Evolutionary conservation across 1,140 invertebrate genomes (phyloP).

Genomic region (Oppia nitens): DNA sequence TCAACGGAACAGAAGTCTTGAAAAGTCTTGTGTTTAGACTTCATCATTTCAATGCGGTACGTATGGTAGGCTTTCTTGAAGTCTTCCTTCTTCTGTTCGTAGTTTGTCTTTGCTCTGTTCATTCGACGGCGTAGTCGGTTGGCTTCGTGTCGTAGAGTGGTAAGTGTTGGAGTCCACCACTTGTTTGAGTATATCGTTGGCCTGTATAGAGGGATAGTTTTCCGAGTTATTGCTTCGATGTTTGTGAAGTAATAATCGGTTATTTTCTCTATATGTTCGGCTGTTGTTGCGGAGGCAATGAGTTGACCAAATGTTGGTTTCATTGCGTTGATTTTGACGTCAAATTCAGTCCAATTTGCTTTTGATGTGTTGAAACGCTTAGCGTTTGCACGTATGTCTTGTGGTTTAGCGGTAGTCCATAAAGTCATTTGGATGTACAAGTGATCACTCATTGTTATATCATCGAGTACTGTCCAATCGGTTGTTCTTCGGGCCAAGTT

Average conservation of each 20-base stretch:
- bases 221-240: not conserved
- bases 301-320: not conserved
- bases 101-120: not conserved
- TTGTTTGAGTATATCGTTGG: not conserved
- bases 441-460: not conserved
- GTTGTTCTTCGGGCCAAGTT: not conserved
- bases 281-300: not conserved
- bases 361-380: not conserved
- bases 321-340: not conserved
- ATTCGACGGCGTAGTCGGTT: not conserved
- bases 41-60: not conserved
- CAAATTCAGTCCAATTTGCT: not conserved
- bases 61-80: not conserved
- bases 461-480: not conserved
- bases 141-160: not conserved
- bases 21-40: not conserved
- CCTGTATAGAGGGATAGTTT: not conserved
- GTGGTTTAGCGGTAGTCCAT: not conserved
- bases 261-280: not conserved
- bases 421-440: not conserved
- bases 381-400: not conserved
- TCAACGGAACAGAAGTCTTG: not conserved
- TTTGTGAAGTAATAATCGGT: not conserved
- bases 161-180: not conserved
- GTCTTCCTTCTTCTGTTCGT: not conserved